Percentiles rank a stretch among this genome's conserved stretches.
phyloP scores from a whole-genome alignment of 2,797 vertebrate species.

The Typhlichthys subterraneus region DNA sequence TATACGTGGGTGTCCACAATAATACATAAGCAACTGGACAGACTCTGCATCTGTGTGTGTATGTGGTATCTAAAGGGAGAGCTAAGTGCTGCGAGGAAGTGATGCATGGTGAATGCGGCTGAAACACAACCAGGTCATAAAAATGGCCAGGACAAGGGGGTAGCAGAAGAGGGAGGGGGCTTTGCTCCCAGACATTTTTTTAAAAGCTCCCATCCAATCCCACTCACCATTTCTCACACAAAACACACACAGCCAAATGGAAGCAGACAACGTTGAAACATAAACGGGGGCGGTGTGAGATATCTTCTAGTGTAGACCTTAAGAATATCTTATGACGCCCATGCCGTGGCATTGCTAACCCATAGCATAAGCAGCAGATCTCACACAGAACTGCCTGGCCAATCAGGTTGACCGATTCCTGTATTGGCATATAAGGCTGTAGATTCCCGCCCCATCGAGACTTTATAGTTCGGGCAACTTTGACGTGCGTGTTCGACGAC shows the following conservation, averaged over 20 bases:
- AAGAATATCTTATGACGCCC: no score
- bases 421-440: no score
- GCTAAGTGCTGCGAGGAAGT: slow-evolving; percentile 69
- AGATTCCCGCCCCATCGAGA: no score
- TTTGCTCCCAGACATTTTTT: slow-evolving; percentile 65
- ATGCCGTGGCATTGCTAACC: no score
- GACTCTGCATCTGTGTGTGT: neutral
- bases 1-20: neutral
- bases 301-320: no score
- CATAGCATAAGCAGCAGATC: no score
- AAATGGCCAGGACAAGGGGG: slow-evolving; percentile 56
- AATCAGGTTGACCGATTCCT: no score
- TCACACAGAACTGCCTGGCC: no score
- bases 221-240: slow-evolving; percentile 32
- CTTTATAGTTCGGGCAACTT: no score
- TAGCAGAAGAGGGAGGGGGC: slow-evolving; percentile 43
- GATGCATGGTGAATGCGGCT: slow-evolving; percentile 71
- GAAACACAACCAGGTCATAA: slow-evolving; percentile 74
- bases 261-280: neutral
- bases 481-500: no score
- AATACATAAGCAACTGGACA: slow-evolving; percentile 18
- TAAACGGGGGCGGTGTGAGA: neutral
- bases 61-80: slow-evolving; percentile 27
- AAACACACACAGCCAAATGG: slow-evolving; percentile 19
- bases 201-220: slow-evolving; percentile 56